These are phyloP conservation scores for Junonia oenone DNA, from an alignment of 2,888 invertebrate genomes.

Conservation along the genomic window DNA sequence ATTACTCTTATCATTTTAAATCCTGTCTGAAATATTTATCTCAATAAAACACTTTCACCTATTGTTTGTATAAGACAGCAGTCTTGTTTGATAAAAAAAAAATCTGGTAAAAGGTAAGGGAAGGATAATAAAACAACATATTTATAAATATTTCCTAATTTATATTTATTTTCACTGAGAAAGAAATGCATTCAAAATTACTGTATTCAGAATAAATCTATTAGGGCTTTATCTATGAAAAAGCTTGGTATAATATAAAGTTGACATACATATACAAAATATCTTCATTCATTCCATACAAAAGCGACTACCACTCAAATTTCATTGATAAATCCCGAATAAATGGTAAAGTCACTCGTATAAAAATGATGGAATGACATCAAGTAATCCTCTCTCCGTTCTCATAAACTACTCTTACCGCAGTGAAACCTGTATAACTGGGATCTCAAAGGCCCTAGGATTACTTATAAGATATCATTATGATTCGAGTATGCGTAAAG, in stretches of 20 bases:
- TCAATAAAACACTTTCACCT: no score
- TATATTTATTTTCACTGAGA: conserved; percentile 63
- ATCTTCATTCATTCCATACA: conserved; percentile 8
- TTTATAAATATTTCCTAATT: conserved; percentile 73
- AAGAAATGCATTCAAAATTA: conserved; percentile 74
- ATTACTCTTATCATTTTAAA: no score
- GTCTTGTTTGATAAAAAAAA: no score
- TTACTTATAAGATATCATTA: no score
- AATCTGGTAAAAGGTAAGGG: not conserved
- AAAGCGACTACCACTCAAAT: conserved; percentile 5
- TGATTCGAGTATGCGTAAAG: no score
- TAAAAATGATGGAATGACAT: conserved; percentile 29
- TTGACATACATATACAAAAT: conserved; percentile 11
- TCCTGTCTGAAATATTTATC: no score
- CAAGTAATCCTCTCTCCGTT: not conserved
- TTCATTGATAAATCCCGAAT: conserved; percentile 20
- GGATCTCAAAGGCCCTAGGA: no score
- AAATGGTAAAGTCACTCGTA: conserved; percentile 17
- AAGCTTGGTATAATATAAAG: conserved; percentile 9
- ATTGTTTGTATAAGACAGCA: no score
- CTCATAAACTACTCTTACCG: not conserved
- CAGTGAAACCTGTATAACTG: no score
- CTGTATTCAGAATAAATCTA: conserved; percentile 68
- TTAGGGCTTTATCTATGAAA: conserved; percentile 22
- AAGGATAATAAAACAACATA: conserved; percentile 38